Conservation (phyloP, 2,888 invertebrate genomes). For the Beris chalybata region DNA sequence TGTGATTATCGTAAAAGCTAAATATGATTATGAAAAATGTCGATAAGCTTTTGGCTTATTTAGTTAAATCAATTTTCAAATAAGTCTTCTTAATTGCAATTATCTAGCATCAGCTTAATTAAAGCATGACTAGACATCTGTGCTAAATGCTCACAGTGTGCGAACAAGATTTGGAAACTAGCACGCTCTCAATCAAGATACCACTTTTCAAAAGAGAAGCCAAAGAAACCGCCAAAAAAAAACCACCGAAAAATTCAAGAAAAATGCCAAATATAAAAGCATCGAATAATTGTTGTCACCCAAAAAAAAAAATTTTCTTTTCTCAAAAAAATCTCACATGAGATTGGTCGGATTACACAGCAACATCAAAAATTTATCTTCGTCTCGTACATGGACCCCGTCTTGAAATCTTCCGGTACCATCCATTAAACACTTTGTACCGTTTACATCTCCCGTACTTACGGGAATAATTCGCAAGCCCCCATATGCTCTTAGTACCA, state of each 20-base stretch:
- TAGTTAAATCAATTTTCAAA: no score
- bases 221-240: background rate
- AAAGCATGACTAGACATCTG: no score
- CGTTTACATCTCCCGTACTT: slow-evolving; percentile 31
- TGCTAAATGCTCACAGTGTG: no score
- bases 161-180: slow-evolving; percentile 10
- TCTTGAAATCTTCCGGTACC: slow-evolving; percentile 26
- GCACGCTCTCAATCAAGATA: slow-evolving; percentile 11
- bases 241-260: background rate
- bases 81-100: no score
- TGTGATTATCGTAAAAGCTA: no score
- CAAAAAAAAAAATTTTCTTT: background rate
- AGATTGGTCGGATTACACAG: slow-evolving; percentile 6
- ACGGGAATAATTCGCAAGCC: slow-evolving; percentile 21
- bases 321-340: background rate
- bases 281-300: slow-evolving; percentile 15
- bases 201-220: background rate
- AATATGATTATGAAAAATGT: no score
- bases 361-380: slow-evolving; percentile 6
- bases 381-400: slow-evolving; percentile 19
- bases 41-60: no score
- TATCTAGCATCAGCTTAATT: no score
- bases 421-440: slow-evolving; percentile 29
- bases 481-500: slow-evolving; percentile 2
- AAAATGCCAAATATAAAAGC: background rate